Evolutionary conservation across 1,140 invertebrate species (phyloP).

Genomic region (Elymnias hypermnestra): DNA sequence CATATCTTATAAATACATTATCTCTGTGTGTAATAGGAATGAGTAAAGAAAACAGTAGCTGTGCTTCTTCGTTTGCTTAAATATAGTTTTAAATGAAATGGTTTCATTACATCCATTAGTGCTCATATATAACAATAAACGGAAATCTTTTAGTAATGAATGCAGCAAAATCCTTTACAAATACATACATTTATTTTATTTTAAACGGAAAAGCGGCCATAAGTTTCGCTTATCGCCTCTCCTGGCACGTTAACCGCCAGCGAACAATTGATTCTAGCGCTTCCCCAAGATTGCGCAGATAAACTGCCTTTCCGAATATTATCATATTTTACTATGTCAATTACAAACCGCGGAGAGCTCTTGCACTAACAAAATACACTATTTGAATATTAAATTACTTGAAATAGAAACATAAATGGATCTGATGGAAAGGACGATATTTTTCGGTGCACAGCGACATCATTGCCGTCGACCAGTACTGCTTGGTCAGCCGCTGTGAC

Average conservation of each 20-base stretch:
- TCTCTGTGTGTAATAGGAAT: too few species aligned
- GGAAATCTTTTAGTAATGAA: slow-evolving; percentile 8
- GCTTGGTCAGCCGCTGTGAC: too few species aligned
- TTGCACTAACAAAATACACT: background rate
- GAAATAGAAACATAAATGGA: too few species aligned
- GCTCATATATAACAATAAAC: slow-evolving; percentile 4
- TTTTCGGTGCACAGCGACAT: too few species aligned
- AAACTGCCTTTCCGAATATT: slow-evolving; percentile 47
- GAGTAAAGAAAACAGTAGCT: too few species aligned
- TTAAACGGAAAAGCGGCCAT: slow-evolving; percentile 48
- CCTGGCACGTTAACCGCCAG: slow-evolving; percentile 54
- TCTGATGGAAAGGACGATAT: too few species aligned
- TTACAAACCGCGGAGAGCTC: slow-evolving; percentile 28
- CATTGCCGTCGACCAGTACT: too few species aligned
- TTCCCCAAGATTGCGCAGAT: slow-evolving; percentile 43
- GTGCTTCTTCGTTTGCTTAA: too few species aligned
- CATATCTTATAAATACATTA: too few species aligned
- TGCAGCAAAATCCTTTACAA: slow-evolving; percentile 19
- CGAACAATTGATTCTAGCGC: slow-evolving; percentile 61
- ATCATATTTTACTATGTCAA: slow-evolving; percentile 51
- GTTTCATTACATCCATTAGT: slow-evolving; percentile 1
- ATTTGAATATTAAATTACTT: too few species aligned
- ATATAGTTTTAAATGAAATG: too few species aligned
- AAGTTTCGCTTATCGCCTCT: slow-evolving; percentile 63
- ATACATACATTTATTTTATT: slow-evolving; percentile 22